Evolutionary conservation across 2,797 vertebrate genomes (phyloP).

Genomic region (Malacoraja senta): DNA sequence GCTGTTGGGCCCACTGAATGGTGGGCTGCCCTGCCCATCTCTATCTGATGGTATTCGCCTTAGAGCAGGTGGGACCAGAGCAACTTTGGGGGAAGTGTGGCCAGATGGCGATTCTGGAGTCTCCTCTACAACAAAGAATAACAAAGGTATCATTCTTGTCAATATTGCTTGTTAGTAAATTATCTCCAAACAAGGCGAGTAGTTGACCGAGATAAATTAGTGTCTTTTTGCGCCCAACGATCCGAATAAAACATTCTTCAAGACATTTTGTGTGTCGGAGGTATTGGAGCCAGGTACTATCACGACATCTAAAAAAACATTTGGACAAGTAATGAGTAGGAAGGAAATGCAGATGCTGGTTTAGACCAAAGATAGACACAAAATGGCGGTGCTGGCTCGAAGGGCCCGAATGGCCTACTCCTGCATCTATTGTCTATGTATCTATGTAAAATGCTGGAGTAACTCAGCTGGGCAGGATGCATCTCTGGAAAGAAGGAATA

Average conservation of each 20-base stretch:
- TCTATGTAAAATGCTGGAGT: too few relatives aligned
- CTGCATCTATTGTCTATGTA: too few relatives aligned
- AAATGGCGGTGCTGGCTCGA: too few relatives aligned
- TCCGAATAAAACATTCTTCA: background rate
- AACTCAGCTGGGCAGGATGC: too few relatives aligned
- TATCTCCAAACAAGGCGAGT: background rate
- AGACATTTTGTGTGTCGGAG: background rate
- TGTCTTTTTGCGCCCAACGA: background rate
- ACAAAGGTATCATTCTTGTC: slow-evolving; percentile 1
- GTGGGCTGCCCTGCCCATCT: slow-evolving; percentile 65
- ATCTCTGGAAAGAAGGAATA: too few relatives aligned
- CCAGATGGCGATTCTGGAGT: slow-evolving; percentile 67
- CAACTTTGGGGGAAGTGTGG: slow-evolving; percentile 61
- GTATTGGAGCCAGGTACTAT: too few relatives aligned
- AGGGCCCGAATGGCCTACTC: too few relatives aligned
- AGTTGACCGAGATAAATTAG: background rate
- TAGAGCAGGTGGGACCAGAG: slow-evolving; percentile 62
- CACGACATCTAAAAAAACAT: too few relatives aligned
- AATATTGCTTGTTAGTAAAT: too few relatives aligned
- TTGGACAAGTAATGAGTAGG: too few relatives aligned
- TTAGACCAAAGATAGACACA: too few relatives aligned
- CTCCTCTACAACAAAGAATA: slow-evolving; percentile 64
- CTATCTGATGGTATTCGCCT: slow-evolving; percentile 76
- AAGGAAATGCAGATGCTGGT: too few relatives aligned
- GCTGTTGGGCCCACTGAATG: slow-evolving; percentile 57